A percentile compares a stretch with the other conserved stretches of the same genome.
Evolutionary conservation across 2,113 vertebrate genomes (phyloP).

Genomic region (Speoplatyrhinus poulsoni): DNA sequence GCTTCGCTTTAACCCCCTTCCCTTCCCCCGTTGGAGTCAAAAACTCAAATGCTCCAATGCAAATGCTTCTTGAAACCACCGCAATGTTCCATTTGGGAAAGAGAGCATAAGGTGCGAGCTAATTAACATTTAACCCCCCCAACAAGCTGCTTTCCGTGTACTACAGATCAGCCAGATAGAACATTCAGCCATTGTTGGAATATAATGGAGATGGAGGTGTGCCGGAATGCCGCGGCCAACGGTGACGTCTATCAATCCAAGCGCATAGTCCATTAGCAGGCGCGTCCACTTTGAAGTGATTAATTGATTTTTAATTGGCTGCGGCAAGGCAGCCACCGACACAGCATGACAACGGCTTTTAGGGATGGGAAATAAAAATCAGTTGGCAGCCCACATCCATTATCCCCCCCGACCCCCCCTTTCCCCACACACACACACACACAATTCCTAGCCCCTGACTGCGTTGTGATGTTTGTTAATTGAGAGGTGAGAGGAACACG

Average conservation of each 20-base stretch:
- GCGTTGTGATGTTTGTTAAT: conserved; percentile 60
- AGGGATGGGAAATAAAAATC: conserved; percentile 6
- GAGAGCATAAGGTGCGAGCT: conserved; percentile 46
- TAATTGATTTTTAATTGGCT: conserved; percentile 72
- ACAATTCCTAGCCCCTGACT: conserved; percentile 15
- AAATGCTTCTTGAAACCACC: conserved; percentile 51
- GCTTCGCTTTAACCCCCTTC: background rate
- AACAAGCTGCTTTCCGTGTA: conserved; percentile 69
- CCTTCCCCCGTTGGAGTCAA: background rate
- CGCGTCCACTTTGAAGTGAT: conserved; percentile 54
- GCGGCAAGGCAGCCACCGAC: conserved; percentile 31
- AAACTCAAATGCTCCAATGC: conserved; percentile 14
- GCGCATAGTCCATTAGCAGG: conserved; percentile 51
- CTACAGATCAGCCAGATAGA: conserved; percentile 56
- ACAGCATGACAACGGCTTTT: conserved; percentile 52
- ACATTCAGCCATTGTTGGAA: conserved; percentile 47
- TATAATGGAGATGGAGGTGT: conserved; percentile 23
- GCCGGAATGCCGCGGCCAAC: conserved; percentile 21
- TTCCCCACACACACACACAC: background rate
- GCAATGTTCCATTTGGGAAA: conserved; percentile 48
- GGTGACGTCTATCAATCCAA: conserved; percentile 55
- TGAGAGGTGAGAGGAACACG: conserved; percentile 52
- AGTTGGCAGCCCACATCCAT: conserved; percentile 36
- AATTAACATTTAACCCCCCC: conserved; percentile 71
- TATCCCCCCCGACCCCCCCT: conserved; percentile 1